Conservation (phyloP, 2,113 vertebrate species). For the Oreochromis tanganicae region DNA sequence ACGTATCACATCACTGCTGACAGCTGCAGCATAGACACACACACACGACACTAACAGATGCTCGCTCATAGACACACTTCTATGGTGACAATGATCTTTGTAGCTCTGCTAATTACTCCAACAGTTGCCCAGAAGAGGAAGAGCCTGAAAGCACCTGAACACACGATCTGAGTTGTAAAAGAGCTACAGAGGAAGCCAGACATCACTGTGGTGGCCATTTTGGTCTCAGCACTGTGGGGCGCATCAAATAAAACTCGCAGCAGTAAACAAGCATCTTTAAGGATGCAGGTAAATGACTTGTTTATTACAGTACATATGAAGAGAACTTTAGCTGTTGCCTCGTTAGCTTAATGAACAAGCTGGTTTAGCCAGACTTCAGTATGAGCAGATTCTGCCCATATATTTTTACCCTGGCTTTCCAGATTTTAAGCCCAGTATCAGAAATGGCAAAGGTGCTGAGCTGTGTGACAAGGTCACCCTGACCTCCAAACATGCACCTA, state of each 20-base stretch:
- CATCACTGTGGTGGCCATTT: background rate
- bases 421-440: background rate
- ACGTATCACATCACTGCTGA: constrained; percentile 28
- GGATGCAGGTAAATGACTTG: background rate
- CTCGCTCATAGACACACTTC: background rate
- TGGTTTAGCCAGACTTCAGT: background rate
- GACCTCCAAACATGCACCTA: background rate
- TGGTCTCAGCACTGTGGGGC: background rate
- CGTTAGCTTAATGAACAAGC: background rate
- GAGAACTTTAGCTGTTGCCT: background rate
- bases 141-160: background rate
- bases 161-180: background rate
- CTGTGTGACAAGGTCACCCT: background rate
- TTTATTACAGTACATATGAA: background rate
- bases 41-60: background rate
- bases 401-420: background rate
- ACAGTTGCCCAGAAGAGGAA: background rate
- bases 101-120: background rate
- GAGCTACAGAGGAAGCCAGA: constrained; percentile 1
- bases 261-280: background rate
- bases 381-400: background rate
- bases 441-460: background rate
- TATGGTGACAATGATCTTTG: background rate
- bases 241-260: background rate
- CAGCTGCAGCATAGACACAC: constrained; percentile 26